Evolutionary conservation across 2,113 vertebrate species (phyloP).

Genomic region (Cygnus buccinator): DNA sequence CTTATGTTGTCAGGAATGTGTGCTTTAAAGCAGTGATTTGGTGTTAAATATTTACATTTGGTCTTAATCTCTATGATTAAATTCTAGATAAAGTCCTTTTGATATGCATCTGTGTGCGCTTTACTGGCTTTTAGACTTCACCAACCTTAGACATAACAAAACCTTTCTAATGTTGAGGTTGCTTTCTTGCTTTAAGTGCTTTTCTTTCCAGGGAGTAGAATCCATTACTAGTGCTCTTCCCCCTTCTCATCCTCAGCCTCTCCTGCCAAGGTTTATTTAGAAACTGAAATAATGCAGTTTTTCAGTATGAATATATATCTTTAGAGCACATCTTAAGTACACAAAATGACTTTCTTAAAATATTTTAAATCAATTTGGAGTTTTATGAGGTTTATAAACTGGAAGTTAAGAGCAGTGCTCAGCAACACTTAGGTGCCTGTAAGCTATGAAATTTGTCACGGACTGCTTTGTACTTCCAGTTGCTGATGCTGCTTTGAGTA

Average conservation of each 20-base stretch:
- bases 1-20: neutral
- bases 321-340: neutral
- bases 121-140: neutral
- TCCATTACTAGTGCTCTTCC: neutral
- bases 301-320: neutral
- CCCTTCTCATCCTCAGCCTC: neutral
- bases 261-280: neutral
- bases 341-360: neutral
- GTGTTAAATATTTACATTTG: conserved; percentile 26
- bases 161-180: neutral
- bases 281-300: neutral
- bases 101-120: neutral
- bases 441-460: too few species aligned
- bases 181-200: neutral
- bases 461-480: neutral
- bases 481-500: neutral
- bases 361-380: neutral
- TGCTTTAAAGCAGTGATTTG: neutral
- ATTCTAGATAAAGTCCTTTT: neutral
- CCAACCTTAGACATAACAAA: neutral
- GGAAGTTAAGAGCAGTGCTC: neutral
- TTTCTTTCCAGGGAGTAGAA: neutral
- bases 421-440: neutral
- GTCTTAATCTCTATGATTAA: neutral
- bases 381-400: neutral